These are phyloP conservation scores for Protobothrops mucrosquamatus DNA, from an alignment of 2,113 vertebrate species.

Conservation along the genomic window DNA sequence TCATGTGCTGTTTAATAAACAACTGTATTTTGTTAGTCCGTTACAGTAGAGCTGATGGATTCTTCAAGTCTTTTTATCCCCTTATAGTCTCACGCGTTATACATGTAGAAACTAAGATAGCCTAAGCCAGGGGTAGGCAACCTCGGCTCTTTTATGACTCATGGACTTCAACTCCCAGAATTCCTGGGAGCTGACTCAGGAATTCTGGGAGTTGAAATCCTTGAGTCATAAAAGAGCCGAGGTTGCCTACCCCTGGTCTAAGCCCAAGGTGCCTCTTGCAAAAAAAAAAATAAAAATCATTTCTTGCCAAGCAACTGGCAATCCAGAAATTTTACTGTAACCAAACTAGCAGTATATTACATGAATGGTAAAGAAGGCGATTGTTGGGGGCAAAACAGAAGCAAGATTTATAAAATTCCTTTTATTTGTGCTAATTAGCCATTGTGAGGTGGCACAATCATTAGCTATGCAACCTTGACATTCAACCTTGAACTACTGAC, in stretches of 20 bases:
- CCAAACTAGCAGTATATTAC: not conserved
- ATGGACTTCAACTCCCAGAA: no score
- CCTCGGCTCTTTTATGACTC: no score
- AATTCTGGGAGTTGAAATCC: no score
- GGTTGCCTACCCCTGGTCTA: not conserved
- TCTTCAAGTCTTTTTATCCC: conserved; percentile 2
- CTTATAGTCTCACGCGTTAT: not conserved
- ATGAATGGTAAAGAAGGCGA: not conserved
- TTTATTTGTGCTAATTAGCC: not conserved
- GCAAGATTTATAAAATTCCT: not conserved
- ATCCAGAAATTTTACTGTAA: not conserved
- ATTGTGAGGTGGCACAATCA: no score
- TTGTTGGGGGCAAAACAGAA: not conserved
- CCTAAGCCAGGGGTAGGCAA: not conserved
- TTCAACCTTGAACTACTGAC: not conserved
- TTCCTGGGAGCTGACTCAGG: no score
- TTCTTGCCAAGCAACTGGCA: not conserved
- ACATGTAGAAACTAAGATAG: not conserved
- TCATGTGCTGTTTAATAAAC: conserved; percentile 75
- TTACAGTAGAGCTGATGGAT: conserved; percentile 23
- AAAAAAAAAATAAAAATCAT: no score
- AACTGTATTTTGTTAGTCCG: conserved; percentile 70
- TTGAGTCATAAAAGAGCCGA: no score
- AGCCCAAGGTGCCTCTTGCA: not conserved
- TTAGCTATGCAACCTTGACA: not conserved